phyloP scores from a whole-genome alignment of 1,140 invertebrate species.

The Ceratitis capitata region DNA sequence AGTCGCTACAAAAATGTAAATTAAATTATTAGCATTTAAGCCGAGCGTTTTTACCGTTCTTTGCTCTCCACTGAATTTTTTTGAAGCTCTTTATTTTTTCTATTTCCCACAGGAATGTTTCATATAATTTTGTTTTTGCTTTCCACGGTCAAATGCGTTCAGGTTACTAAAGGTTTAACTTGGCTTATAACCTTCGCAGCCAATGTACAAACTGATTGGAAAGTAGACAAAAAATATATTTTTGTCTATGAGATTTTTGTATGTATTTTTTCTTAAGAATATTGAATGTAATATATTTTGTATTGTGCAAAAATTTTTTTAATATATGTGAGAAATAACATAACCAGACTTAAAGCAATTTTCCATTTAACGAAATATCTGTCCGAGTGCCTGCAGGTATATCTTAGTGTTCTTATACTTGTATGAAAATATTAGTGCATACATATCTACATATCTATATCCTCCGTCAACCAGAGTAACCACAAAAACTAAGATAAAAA shows the following conservation, averaged over 20 bases:
- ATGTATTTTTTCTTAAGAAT: too few species aligned
- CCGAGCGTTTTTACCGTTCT: background rate
- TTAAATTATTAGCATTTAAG: constrained; percentile 38
- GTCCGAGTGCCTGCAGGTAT: background rate
- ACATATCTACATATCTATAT: background rate
- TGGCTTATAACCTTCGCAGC: too few species aligned
- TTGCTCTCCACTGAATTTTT: background rate
- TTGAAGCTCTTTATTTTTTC: background rate
- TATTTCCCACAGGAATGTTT: background rate
- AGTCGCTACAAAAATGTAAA: constrained; percentile 35
- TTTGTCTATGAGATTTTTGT: too few species aligned
- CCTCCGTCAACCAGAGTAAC: background rate
- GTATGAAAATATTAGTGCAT: background rate
- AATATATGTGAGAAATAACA: too few species aligned
- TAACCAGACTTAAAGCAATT: background rate
- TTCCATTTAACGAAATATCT: background rate
- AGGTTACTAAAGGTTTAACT: too few species aligned
- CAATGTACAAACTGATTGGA: too few species aligned
- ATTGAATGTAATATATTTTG: too few species aligned
- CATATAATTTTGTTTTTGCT: background rate
- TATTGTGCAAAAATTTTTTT: too few species aligned
- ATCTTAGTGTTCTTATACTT: background rate
- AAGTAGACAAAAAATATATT: too few species aligned
- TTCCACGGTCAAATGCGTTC: background rate
- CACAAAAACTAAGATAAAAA: background rate